Evolutionary conservation across 23 tunicate genomes (phyloP), one percentile per base, ranked within the genome.

Genomic region (Styela clava): DNA sequence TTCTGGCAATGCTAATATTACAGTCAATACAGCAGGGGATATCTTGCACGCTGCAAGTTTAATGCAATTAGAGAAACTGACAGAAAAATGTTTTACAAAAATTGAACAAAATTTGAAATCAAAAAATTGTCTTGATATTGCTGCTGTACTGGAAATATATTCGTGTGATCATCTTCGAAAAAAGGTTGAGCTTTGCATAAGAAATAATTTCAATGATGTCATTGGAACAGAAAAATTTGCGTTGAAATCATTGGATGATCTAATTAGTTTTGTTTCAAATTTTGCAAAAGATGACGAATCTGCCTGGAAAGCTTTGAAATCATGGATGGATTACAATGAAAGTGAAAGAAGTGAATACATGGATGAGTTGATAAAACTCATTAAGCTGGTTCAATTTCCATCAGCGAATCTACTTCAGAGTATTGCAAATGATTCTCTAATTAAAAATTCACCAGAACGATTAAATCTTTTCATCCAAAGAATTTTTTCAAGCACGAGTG

Each of bases 31-130:
- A 5, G 31, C 31, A 9, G 30, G 31, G 16, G 31, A 65, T 26
- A 65, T 65, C 31, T 28, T 65, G 30, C 71, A 65, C 16, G 71
- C 71, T 65, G 71, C 71, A 26, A 65, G 71, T 28, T 5, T 65
- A 3, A 26, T 65, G 31, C 71, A 65, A 65, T 7, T 65, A 5
- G 30, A 65, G 7, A 28, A 16, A 65, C 16, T 65, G 31, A 26
- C 30, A 65, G 16, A 65, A 65, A 5, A 7, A 65, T 65, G 71
- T 65, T 28, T 65, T 16, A 28, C 7, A 65, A 25, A 25, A 26
- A 65, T 65, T 26, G 31, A 28, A 16, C 9, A 65, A 25, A 65
- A 7, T 7, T 16, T 65, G 7, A 7, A 28, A 3, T 16, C 71
- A 26, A 16, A 65, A 28, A 65, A 65, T 28, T 25, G 71, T 65